These are phyloP conservation scores for Ditylenchus weischeri DNA, from an alignment of 2,888 invertebrate species.

Conservation along the genomic window DNA sequence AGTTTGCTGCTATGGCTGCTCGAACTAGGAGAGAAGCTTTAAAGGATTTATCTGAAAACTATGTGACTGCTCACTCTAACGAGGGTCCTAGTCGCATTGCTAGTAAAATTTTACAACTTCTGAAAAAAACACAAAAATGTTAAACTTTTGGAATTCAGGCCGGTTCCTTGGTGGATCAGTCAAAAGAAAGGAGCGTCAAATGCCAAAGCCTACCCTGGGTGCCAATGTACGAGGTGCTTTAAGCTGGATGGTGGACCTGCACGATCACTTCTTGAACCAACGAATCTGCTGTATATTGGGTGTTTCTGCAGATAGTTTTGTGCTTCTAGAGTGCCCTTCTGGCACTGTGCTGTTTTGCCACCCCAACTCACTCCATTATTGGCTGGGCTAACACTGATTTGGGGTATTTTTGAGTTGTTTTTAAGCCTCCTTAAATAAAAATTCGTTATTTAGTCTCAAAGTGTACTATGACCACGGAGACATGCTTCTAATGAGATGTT, in stretches of 20 bases:
- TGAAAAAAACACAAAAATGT: background rate
- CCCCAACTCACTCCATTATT: constrained; percentile 71
- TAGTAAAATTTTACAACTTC: too few species aligned
- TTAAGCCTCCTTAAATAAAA: too few species aligned
- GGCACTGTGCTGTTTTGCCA: constrained; percentile 76
- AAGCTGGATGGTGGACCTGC: constrained; percentile 62
- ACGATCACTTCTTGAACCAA: constrained; percentile 51
- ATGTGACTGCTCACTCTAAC: constrained; percentile 55
- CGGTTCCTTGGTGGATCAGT: constrained; percentile 57
- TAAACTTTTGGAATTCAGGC: too few species aligned
- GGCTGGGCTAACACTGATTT: constrained; percentile 46
- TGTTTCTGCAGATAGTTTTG: constrained; percentile 83
- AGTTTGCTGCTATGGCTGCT: constrained; percentile 93
- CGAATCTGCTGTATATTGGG: constrained; percentile 66
- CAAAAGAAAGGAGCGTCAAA: constrained; percentile 70
- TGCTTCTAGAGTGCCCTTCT: constrained; percentile 78
- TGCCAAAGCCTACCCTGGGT: constrained; percentile 69
- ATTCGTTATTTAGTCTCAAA: constrained; percentile 41
- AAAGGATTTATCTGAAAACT: constrained; percentile 69
- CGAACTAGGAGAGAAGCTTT: constrained; percentile 89
- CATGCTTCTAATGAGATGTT: constrained; percentile 72
- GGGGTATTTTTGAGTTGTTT: too few species aligned
- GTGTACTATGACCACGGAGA: constrained; percentile 87
- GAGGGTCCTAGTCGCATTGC: constrained; percentile 56
- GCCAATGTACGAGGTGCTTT: constrained; percentile 60